phyloP scores from a whole-genome alignment of 2,113 vertebrate genomes.

The Triplophysa rosa region DNA sequence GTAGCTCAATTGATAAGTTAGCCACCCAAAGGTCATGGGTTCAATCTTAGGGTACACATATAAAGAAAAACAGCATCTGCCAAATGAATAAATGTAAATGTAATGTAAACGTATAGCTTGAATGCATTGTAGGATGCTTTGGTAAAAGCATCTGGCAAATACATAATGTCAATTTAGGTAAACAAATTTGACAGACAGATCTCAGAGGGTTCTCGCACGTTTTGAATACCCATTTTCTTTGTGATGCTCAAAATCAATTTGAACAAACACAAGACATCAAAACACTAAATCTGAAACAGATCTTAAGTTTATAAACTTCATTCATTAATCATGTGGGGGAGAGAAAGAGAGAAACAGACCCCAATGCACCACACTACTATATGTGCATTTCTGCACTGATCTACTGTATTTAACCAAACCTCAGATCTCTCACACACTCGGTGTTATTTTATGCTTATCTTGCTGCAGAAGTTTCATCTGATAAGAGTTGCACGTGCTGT shows the following conservation, averaged over 20 bases:
- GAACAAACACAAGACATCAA: background rate
- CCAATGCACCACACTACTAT: background rate
- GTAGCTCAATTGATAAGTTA: too few species aligned
- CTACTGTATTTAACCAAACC: constrained; percentile 33
- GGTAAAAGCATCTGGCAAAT: too few species aligned
- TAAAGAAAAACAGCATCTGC: too few species aligned
- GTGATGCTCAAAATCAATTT: too few species aligned
- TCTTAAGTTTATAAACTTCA: background rate
- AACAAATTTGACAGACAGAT: too few species aligned
- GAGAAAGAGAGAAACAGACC: constrained; percentile 13
- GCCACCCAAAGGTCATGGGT: too few species aligned
- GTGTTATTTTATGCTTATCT: constrained; percentile 9
- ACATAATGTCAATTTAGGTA: too few species aligned
- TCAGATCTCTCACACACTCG: background rate
- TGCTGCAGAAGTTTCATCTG: background rate
- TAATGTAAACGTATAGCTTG: too few species aligned
- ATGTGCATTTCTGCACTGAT: background rate
- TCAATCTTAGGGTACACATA: too few species aligned
- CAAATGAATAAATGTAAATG: too few species aligned
- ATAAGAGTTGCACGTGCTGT: background rate
- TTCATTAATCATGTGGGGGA: constrained; percentile 9
- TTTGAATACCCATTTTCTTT: too few species aligned
- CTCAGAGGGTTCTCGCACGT: background rate
- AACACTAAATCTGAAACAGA: constrained; percentile 4
- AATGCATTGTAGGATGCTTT: too few species aligned